phyloP scores from a whole-genome alignment of 2,113 vertebrate genomes.

The Progne subis region DNA sequence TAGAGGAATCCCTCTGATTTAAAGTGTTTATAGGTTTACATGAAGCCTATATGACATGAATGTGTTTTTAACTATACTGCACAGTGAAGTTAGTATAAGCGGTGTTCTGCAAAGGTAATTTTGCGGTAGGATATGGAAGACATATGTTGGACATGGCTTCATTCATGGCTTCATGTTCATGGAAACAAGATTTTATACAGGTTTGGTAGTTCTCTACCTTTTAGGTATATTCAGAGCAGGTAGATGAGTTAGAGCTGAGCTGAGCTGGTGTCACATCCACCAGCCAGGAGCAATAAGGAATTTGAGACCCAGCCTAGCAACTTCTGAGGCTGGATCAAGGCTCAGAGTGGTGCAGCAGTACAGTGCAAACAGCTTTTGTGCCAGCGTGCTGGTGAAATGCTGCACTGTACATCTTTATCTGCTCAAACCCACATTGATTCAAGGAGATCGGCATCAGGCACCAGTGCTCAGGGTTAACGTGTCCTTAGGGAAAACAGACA shows the following conservation, averaged over 20 bases:
- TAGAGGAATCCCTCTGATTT: background rate
- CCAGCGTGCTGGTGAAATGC: background rate
- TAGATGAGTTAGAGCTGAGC: background rate
- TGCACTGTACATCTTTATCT: background rate
- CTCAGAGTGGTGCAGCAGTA: background rate
- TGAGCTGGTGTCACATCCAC: background rate
- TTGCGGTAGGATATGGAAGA: background rate
- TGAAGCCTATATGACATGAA: background rate
- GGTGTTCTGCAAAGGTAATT: background rate
- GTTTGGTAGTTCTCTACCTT: background rate
- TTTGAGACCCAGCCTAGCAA: background rate
- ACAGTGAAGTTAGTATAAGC: background rate
- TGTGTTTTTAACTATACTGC: background rate
- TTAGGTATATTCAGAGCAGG: background rate
- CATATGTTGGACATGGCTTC: background rate
- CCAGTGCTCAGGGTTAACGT: background rate
- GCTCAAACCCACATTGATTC: background rate
- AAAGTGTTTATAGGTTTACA: background rate
- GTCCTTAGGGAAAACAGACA: background rate
- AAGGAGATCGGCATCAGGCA: background rate
- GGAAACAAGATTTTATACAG: background rate
- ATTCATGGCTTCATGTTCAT: rapidly evolving
- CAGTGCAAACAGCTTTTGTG: background rate
- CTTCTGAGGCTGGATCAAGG: background rate
- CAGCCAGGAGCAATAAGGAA: background rate